These are phyloP conservation scores for Gnatocerus cornutus DNA, from an alignment of 2,888 invertebrate genomes.

Conservation along the genomic window DNA sequence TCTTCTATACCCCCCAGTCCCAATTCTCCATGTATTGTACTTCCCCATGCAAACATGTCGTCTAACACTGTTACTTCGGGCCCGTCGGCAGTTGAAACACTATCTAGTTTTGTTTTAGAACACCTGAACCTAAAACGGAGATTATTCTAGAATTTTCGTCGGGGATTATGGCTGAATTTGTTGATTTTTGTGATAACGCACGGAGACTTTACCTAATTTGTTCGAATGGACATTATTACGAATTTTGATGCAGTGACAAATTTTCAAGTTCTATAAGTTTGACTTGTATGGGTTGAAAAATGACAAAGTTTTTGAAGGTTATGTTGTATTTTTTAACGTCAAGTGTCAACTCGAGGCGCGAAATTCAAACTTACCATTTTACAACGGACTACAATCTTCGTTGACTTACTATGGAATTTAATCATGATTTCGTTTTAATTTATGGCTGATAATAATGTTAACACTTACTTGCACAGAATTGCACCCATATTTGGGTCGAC, in stretches of 20 bases:
- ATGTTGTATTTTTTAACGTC: slow-evolving; percentile 20
- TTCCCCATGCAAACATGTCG: slow-evolving; percentile 84
- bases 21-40: slow-evolving; percentile 83
- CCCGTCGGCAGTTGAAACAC: background rate
- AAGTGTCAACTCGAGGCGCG: slow-evolving; percentile 22
- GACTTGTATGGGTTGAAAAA: slow-evolving; percentile 12
- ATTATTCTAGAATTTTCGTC: slow-evolving; percentile 37
- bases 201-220: slow-evolving; percentile 9
- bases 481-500: no score
- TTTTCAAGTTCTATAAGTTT: slow-evolving; percentile 5
- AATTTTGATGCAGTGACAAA: slow-evolving; percentile 27
- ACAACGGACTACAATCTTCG: background rate
- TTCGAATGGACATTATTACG: slow-evolving; percentile 21
- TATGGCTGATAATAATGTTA: no score
- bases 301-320: slow-evolving; percentile 37
- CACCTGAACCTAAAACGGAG: slow-evolving; percentile 11
- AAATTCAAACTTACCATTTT: slow-evolving; percentile 32
- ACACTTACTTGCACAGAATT: no score
- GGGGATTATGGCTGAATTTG: background rate
- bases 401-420: background rate
- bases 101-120: slow-evolving; percentile 8
- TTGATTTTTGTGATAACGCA: background rate
- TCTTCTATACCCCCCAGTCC: slow-evolving; percentile 86
- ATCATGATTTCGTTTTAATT: no score
- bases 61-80: background rate